phyloP scores from a whole-genome alignment of 2,113 vertebrate genomes.

The Nyctereutes procyonoides region DNA sequence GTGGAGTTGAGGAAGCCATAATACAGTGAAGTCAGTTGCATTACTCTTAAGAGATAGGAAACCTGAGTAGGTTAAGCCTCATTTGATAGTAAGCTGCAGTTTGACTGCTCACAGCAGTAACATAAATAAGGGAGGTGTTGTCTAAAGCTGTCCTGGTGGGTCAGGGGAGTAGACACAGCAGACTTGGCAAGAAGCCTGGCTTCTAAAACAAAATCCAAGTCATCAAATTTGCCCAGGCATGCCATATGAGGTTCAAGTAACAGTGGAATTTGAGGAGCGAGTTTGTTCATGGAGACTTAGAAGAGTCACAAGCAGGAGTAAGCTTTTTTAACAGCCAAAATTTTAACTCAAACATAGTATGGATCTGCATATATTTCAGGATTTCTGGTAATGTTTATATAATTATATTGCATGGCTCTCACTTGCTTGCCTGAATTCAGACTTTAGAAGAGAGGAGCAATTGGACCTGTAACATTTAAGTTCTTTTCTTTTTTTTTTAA shows the following conservation, averaged over 20 bases:
- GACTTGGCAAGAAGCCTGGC: slow-evolving; percentile 88
- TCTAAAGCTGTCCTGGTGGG: slow-evolving; percentile 88
- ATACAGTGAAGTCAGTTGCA: slow-evolving; percentile 38
- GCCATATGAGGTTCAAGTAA: slow-evolving; percentile 93
- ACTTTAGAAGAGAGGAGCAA: slow-evolving; percentile 38
- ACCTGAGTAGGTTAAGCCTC: slow-evolving; percentile 70
- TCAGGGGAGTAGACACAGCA: slow-evolving; percentile 84
- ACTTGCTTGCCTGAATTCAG: slow-evolving; percentile 55
- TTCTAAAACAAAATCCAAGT: slow-evolving; percentile 87
- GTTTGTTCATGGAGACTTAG: slow-evolving; percentile 81
- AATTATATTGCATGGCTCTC: not conserved
- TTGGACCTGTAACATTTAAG: not conserved
- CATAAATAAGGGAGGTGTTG: slow-evolving; percentile 85
- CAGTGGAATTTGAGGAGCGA: slow-evolving; percentile 90
- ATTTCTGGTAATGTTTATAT: slow-evolving; percentile 33
- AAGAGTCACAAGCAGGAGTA: slow-evolving; percentile 72
- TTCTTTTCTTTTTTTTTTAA: not conserved
- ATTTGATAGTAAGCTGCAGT: slow-evolving; percentile 79
- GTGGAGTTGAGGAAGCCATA: slow-evolving; percentile 8
- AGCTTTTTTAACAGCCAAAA: slow-evolving; percentile 48
- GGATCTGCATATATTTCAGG: slow-evolving; percentile 25
- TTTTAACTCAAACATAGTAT: slow-evolving; percentile 59
- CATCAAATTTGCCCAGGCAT: slow-evolving; percentile 91
- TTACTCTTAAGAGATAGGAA: slow-evolving; percentile 74
- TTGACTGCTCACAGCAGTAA: slow-evolving; percentile 80